Conservation (phyloP, 2,113 vertebrate genomes). For the Epinephelus fuscoguttatus region DNA sequence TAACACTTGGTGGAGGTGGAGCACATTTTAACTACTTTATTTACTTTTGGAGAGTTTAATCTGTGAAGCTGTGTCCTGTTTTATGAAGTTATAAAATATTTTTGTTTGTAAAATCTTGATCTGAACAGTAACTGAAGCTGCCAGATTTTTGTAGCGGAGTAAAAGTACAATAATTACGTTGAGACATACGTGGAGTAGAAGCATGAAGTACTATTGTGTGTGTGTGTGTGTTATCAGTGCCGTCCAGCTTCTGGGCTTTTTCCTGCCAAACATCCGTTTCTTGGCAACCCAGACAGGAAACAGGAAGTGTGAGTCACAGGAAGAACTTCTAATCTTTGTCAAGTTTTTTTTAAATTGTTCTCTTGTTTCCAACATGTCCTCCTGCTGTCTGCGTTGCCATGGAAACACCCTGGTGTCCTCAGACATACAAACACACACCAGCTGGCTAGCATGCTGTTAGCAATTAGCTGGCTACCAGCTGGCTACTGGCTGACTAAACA, state of each 20-base stretch:
- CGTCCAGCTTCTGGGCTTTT: constrained; percentile 70
- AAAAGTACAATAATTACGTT: too few relatives aligned
- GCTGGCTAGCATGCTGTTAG: constrained; percentile 53
- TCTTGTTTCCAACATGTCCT: constrained; percentile 40
- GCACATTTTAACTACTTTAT: too few relatives aligned
- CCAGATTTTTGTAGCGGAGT: too few relatives aligned
- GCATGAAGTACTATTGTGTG: neutral
- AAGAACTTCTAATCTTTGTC: constrained; percentile 68
- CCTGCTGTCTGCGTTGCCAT: constrained; percentile 43
- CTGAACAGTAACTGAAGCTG: too few relatives aligned
- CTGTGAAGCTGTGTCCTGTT: too few relatives aligned
- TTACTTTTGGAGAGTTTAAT: too few relatives aligned
- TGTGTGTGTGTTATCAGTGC: constrained; percentile 70
- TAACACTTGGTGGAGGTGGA: too few relatives aligned
- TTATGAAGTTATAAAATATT: too few relatives aligned
- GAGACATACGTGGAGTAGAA: too few relatives aligned
- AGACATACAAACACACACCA: constrained; percentile 23
- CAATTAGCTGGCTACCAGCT: constrained; percentile 52
- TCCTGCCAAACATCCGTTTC: constrained; percentile 79
- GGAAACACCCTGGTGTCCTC: constrained; percentile 35
- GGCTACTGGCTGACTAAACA: constrained; percentile 26
- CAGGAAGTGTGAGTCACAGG: constrained; percentile 75
- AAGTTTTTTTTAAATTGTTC: constrained; percentile 31
- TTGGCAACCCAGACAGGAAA: constrained; percentile 73
- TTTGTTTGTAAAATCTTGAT: too few relatives aligned